These are phyloP conservation scores for Labeo calbasu DNA, from an alignment of 2,797 vertebrate species.

Conservation along the genomic window DNA sequence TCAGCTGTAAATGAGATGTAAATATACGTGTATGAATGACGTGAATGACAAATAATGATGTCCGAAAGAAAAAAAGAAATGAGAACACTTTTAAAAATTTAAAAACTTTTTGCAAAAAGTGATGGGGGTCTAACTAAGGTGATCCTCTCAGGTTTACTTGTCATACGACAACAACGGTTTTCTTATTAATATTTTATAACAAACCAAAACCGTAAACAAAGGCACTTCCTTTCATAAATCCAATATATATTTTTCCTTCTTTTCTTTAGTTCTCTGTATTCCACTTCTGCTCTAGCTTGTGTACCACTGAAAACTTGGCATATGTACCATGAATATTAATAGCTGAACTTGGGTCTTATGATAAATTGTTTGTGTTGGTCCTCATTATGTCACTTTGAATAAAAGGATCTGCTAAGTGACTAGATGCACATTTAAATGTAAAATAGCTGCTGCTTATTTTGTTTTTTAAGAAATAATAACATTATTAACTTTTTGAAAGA, in stretches of 20 bases:
- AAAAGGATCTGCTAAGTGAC: neutral
- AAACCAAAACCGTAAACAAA: neutral
- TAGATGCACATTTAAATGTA: neutral
- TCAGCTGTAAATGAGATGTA: neutral
- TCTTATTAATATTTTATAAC: neutral
- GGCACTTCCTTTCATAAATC: neutral
- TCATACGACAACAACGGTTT: neutral
- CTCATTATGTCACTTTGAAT: constrained; percentile 14
- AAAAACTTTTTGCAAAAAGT: neutral
- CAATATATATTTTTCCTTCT: neutral
- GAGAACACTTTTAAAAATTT: neutral
- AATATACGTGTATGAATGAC: neutral
- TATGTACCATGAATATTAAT: neutral
- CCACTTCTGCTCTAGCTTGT: neutral
- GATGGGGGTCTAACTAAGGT: too few relatives aligned
- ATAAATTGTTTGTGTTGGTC: neutral
- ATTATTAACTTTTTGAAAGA: neutral
- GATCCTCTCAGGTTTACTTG: neutral
- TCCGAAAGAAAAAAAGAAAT: neutral
- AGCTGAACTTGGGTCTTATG: neutral
- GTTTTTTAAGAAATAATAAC: neutral
- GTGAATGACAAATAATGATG: neutral
- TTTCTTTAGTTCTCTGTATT: neutral
- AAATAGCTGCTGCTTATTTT: neutral
- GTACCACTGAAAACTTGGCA: neutral